Percentiles rank a stretch among this genome's conserved stretches.
Conservation (phyloP, 2,113 vertebrate genomes). For the Speoplatyrhinus poulsoni region DNA sequence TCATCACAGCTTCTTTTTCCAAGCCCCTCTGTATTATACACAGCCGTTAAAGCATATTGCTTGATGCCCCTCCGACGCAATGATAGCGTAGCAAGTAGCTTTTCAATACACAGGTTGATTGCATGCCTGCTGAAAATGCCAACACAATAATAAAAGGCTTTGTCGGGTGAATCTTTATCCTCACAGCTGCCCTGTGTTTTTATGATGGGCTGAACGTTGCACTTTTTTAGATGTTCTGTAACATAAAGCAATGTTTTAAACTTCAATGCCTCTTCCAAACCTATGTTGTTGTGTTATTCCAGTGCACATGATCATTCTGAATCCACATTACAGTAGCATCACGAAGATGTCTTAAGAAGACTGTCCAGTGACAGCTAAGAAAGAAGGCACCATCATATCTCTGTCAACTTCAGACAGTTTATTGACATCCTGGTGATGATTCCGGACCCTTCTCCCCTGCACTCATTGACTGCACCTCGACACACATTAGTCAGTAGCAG, state of each 20-base stretch:
- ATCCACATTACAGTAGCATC: constrained; percentile 40
- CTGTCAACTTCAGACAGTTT: constrained; percentile 75
- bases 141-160: no score
- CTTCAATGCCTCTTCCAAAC: constrained; percentile 39
- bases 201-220: neutral
- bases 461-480: constrained; percentile 63
- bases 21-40: no score
- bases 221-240: neutral
- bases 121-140: no score
- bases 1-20: no score
- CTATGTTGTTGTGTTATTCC: constrained; percentile 42
- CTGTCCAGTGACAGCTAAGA: constrained; percentile 63
- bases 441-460: constrained; percentile 59
- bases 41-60: no score
- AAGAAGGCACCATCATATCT: constrained; percentile 72
- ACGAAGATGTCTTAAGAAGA: constrained; percentile 58
- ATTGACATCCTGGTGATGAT: constrained; percentile 76
- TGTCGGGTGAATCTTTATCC: no score
- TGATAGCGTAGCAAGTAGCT: no score
- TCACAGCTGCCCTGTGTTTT: neutral
- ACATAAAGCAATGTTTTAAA: constrained; percentile 24
- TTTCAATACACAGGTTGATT: no score
- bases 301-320: constrained; percentile 25
- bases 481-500: constrained; percentile 68
- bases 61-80: no score